Base-by-base conservation (phyloP, 2,113 vertebrate genomes). In the Burhinus oedicnemus region DNA sequence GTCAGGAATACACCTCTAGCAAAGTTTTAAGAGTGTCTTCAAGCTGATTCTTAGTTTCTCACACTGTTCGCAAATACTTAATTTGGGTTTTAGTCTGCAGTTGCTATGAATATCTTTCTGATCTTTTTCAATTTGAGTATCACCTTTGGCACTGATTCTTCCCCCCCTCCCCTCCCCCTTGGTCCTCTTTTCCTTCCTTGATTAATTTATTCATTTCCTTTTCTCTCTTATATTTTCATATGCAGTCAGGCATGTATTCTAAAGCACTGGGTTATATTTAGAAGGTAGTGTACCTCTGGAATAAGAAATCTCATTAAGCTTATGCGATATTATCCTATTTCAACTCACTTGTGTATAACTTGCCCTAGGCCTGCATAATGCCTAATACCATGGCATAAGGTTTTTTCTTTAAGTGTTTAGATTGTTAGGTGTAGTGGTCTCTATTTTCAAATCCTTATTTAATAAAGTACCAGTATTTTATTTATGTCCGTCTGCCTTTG, bases 261-360 rank as follows among this genome's bases (percentile, higher is more conserved):
- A 8, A 91, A 72, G 36, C 70, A 40, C 26, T 74, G 45, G 23
- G 26, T 60, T 94, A 75, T 69, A 75, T 83, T 91, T 86, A 83
- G 68, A 74, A 91, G 38, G 21, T 68, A 29, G n/a, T 38, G 19
- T 83, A 66, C 30, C 17, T 88, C n/a, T 78, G 57, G 54, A 91
- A 83, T 83, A 87, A 89, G 64, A 88, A 94, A 93, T 64, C 40
- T 72, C 71, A 95, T 94, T 90, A 85, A 81, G 38, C 34, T 78
- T 90, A 75, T 69, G 75, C 58, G 55, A 27, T 87, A 61, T 76
- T 77, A 55, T 62, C 15, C 20, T 77, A 10, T 83, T 93, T 94
- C 40, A 91, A n/a, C 57, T 96, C 61, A 76, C 65, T 89, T 74
- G 34, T 47, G 36, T 78, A n/a, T 85, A 62, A 72, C 51, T 81